phyloP scores from a whole-genome alignment of 2,888 invertebrate genomes.

The Acrocera orbiculus region DNA sequence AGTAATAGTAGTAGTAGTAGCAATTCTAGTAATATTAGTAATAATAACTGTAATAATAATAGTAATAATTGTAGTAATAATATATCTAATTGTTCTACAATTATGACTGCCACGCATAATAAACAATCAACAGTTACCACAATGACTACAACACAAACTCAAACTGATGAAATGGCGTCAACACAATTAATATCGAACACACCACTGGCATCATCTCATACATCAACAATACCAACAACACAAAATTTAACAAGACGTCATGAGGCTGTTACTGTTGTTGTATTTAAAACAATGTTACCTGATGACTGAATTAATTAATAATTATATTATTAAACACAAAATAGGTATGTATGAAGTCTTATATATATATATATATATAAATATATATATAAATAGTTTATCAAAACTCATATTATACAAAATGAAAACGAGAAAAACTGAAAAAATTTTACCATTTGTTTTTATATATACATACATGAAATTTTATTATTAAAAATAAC shows the following conservation, averaged over 20 bases:
- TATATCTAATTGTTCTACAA: background rate
- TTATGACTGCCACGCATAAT: conserved; percentile 3
- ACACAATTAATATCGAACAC: conserved; percentile 6
- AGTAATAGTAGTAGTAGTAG: conserved; percentile 3
- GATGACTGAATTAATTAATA: conserved; percentile 30
- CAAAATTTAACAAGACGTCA: conserved; percentile 2
- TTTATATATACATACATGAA: too few species aligned
- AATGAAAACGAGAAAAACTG: too few species aligned
- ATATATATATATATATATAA: too few species aligned
- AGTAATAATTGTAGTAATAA: conserved; percentile 14
- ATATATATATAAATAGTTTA: too few species aligned
- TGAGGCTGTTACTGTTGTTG: conserved; percentile 33
- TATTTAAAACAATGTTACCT: conserved; percentile 35
- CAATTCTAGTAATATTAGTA: conserved; percentile 5
- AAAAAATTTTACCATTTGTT: too few species aligned
- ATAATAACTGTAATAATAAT: conserved; percentile 12
- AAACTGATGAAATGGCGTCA: conserved; percentile 14
- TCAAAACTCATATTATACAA: too few species aligned
- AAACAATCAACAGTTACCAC: conserved; percentile 9
- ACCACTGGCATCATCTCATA: conserved; percentile 7
- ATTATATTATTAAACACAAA: conserved; percentile 6
- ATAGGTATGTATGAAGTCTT: too few species aligned
- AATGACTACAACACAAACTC: conserved; percentile 7
- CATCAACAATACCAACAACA: background rate
- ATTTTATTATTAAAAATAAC: too few species aligned